phyloP scores from a whole-genome alignment of 2,113 vertebrate species.

The Clinocottus analis region DNA sequence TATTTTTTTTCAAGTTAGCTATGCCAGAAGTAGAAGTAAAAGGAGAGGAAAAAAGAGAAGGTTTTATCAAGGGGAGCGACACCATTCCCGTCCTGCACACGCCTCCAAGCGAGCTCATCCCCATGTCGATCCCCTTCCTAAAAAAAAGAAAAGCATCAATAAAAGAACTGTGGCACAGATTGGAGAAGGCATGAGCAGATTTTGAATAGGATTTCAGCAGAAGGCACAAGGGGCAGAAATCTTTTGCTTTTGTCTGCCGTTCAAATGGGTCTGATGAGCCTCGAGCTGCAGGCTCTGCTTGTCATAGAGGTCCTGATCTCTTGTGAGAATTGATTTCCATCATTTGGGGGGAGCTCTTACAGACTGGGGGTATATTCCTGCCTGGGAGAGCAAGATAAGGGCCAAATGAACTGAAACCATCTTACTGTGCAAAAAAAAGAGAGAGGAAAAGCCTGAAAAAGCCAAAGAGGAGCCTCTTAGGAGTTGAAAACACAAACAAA shows the following conservation, averaged over 20 bases:
- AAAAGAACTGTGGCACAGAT: slow-evolving; percentile 71
- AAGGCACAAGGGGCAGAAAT: slow-evolving; percentile 77
- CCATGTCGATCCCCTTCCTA: slow-evolving; percentile 44
- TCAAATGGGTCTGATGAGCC: slow-evolving; percentile 83
- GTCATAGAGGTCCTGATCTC: slow-evolving; percentile 83
- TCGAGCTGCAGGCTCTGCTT: slow-evolving; percentile 74
- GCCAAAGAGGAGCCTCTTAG: slow-evolving; percentile 1
- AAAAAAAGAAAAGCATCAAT: slow-evolving; percentile 66
- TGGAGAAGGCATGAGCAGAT: slow-evolving; percentile 74
- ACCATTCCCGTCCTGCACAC: slow-evolving; percentile 68
- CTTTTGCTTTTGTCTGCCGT: slow-evolving; percentile 82
- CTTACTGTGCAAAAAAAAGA: slow-evolving; percentile 62
- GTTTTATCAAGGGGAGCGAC: slow-evolving; percentile 67
- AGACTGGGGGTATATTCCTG: slow-evolving; percentile 70
- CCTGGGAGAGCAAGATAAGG: slow-evolving; percentile 80
- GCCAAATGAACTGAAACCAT: slow-evolving; percentile 79
- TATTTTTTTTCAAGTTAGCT: slow-evolving; percentile 54
- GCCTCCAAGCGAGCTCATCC: slow-evolving; percentile 69
- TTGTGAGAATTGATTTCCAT: slow-evolving; percentile 85
- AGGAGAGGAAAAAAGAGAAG: slow-evolving; percentile 12
- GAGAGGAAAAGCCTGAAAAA: background rate
- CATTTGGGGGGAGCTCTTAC: slow-evolving; percentile 71
- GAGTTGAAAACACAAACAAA: slow-evolving; percentile 29
- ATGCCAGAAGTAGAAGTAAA: slow-evolving; percentile 58
- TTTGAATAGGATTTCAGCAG: slow-evolving; percentile 78